A percentile compares a stretch with the other conserved stretches of the same genome.
Evolutionary conservation across 2,888 invertebrate species (phyloP).

Genomic region (Galerucella pusilla): DNA sequence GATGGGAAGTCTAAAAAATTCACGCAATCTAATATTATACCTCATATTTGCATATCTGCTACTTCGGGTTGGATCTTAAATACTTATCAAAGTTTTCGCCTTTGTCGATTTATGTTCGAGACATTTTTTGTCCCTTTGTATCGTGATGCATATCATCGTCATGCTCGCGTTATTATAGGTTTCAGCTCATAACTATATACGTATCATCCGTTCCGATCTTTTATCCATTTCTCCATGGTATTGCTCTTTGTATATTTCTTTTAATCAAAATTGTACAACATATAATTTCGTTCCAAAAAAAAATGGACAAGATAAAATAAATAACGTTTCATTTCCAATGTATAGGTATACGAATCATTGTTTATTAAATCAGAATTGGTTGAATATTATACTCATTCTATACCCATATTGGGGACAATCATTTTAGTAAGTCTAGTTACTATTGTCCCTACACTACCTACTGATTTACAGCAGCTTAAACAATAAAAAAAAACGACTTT

Average conservation of each 20-base stretch:
- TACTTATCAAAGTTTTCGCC: constrained; percentile 57
- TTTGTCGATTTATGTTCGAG: constrained; percentile 33
- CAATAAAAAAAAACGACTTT: too few species aligned
- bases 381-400: too few species aligned
- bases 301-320: constrained; percentile 16
- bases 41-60: constrained; percentile 62
- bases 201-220: constrained; percentile 40
- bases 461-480: too few species aligned
- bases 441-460: too few species aligned
- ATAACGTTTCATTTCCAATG: not conserved
- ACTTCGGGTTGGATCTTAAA: constrained; percentile 58
- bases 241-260: constrained; percentile 28
- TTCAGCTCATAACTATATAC: constrained; percentile 40
- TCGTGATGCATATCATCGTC: constrained; percentile 37
- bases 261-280: constrained; percentile 32
- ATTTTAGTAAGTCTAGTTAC: too few species aligned
- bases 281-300: constrained; percentile 20
- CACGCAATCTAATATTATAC: constrained; percentile 61
- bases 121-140: constrained; percentile 48
- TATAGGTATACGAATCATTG: not conserved
- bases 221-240: constrained; percentile 26
- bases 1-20: constrained; percentile 52
- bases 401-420: too few species aligned
- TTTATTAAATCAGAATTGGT: not conserved
- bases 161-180: constrained; percentile 35